phyloP scores from a whole-genome alignment of 2,113 vertebrate genomes.

The Pipa parva region DNA sequence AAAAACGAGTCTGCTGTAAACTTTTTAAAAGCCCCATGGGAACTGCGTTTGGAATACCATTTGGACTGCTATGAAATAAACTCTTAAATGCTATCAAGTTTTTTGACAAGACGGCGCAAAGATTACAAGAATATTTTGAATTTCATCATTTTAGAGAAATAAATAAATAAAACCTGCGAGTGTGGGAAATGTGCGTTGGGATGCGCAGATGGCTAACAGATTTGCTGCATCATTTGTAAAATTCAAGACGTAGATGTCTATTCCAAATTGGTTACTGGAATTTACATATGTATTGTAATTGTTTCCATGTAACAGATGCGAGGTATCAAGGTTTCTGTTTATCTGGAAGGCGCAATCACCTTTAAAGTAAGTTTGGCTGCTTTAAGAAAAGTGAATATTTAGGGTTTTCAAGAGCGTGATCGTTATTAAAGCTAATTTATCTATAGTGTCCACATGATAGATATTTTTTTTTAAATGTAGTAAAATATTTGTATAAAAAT shows the following conservation, averaged over 20 bases:
- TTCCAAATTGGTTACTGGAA: slow-evolving; percentile 84
- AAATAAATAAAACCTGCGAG: slow-evolving; percentile 50
- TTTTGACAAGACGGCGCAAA: not conserved
- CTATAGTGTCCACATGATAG: no score
- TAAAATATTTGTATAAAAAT: no score
- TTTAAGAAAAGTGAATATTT: no score
- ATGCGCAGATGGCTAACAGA: slow-evolving; percentile 78
- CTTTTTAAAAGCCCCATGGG: no score
- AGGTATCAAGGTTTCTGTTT: slow-evolving; percentile 47
- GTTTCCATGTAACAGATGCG: slow-evolving; percentile 74
- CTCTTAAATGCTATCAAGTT: not conserved
- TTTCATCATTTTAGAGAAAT: not conserved
- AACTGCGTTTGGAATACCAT: not conserved
- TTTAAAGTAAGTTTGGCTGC: slow-evolving; percentile 1
- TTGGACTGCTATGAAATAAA: not conserved
- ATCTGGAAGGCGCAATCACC: slow-evolving; percentile 23
- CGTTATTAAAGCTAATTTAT: no score
- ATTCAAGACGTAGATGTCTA: slow-evolving; percentile 83
- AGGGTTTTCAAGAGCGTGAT: no score
- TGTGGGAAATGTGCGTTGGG: slow-evolving; percentile 58
- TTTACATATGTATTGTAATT: slow-evolving; percentile 79
- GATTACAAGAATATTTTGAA: not conserved
- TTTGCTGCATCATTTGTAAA: slow-evolving; percentile 84
- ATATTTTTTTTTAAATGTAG: no score
- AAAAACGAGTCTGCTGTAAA: no score